These are phyloP conservation scores for Hyles vespertilio DNA, from an alignment of 1,140 invertebrate species.

Conservation along the genomic window DNA sequence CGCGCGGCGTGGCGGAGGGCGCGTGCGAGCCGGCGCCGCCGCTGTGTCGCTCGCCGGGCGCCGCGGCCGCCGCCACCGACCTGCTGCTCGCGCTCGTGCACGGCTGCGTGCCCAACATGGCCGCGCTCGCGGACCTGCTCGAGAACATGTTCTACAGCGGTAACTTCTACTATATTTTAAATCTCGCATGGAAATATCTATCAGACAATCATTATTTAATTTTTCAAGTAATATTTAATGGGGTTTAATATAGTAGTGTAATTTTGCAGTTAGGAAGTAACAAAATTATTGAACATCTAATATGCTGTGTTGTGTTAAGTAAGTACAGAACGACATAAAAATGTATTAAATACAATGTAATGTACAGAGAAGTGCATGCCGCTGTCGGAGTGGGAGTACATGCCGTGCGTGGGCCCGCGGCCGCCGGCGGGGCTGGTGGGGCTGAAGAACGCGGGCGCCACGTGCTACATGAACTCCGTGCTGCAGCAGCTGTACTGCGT, in stretches of 20 bases:
- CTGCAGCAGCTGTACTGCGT: slow-evolving; percentile 98
- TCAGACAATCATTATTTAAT: too few species aligned
- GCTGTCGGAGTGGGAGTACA: slow-evolving; percentile 96
- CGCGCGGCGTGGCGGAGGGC: slow-evolving; percentile 14
- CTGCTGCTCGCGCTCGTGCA: slow-evolving; percentile 92
- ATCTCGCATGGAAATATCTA: too few species aligned
- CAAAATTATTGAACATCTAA: too few species aligned
- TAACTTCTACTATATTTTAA: slow-evolving; percentile 45
- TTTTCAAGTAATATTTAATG: too few species aligned
- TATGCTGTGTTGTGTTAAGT: too few species aligned
- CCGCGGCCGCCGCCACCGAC: slow-evolving; percentile 94
- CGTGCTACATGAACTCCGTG: slow-evolving; percentile 99
- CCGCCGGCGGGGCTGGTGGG: slow-evolving; percentile 95
- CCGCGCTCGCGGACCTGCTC: slow-evolving; percentile 89
- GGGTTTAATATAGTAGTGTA: too few species aligned
- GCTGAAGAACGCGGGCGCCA: slow-evolving; percentile 98
- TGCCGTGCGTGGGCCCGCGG: slow-evolving; percentile 95
- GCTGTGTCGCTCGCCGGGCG: slow-evolving; percentile 91
- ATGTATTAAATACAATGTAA: neutral
- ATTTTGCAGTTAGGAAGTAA: too few species aligned
- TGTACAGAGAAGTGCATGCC: slow-evolving; percentile 83
- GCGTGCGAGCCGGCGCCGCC: slow-evolving; percentile 84
- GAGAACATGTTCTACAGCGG: slow-evolving; percentile 95
- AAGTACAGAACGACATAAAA: too few species aligned
- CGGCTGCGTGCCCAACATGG: slow-evolving; percentile 94